Evolutionary conservation across 1,140 invertebrate genomes (phyloP).

Genomic region (Hypothenemus hampei): DNA sequence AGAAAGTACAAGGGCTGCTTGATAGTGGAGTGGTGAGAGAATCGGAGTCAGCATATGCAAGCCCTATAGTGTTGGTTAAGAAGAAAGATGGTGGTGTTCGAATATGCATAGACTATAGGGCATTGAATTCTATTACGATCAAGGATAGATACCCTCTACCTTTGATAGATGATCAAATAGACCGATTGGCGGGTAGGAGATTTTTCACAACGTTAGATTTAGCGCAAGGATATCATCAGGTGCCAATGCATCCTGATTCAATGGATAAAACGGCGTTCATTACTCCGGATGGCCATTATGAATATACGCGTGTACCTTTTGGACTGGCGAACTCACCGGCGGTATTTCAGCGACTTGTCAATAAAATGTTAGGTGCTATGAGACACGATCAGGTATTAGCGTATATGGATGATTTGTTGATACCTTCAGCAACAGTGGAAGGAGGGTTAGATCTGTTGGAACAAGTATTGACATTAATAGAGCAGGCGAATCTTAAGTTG

Average conservation of each 20-base stretch:
- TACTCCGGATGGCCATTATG: constrained; percentile 30
- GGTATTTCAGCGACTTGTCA: constrained; percentile 46
- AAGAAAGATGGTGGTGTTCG: constrained; percentile 1
- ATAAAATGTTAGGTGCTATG: constrained; percentile 37
- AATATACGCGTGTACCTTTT: constrained; percentile 43
- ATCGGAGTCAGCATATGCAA: constrained; percentile 17
- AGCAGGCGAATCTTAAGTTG: constrained; percentile 17
- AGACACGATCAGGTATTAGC: constrained; percentile 9
- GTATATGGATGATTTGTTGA: constrained; percentile 34
- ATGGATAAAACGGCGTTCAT: constrained; percentile 38
- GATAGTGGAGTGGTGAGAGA: constrained; percentile 4
- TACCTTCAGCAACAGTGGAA: constrained; percentile 27
- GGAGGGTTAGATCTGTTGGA: constrained; percentile 29
- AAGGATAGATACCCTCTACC: constrained; percentile 27
- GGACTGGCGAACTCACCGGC: constrained; percentile 45
- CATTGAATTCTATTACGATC: background rate
- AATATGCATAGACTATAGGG: constrained; percentile 31
- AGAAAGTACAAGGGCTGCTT: background rate
- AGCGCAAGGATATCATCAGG: constrained; percentile 31
- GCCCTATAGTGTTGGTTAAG: background rate
- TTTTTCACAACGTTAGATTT: constrained; percentile 37
- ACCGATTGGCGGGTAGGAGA: constrained; percentile 24
- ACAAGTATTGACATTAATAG: constrained; percentile 27
- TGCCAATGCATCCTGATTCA: constrained; percentile 36
- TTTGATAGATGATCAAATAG: constrained; percentile 41